These are phyloP conservation scores for Oxygymnocypris stewartii DNA, from an alignment of 2,113 vertebrate species.

Conservation along the genomic window DNA sequence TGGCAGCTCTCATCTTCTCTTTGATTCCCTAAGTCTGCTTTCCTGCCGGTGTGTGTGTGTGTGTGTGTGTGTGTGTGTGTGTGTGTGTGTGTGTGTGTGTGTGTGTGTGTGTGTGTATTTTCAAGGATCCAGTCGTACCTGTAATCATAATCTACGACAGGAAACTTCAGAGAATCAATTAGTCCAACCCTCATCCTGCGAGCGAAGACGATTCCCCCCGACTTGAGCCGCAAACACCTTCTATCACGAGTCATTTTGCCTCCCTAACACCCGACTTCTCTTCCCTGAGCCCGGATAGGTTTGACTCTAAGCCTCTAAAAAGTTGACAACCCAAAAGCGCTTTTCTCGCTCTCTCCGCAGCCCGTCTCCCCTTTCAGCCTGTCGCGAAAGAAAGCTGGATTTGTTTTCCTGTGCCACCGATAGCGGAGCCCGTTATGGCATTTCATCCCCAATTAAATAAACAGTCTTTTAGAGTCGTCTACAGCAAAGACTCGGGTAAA, in stretches of 20 bases:
- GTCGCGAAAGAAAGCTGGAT: constrained; percentile 72
- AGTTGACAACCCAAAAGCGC: constrained; percentile 81
- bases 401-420: constrained; percentile 67
- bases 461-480: constrained; percentile 58
- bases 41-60: constrained; percentile 60
- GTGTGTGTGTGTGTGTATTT: constrained; percentile 70
- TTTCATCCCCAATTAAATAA: constrained; percentile 76
- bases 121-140: constrained; percentile 78
- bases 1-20: no score
- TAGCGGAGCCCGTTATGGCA: constrained; percentile 61
- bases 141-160: constrained; percentile 75
- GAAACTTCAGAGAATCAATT: constrained; percentile 83
- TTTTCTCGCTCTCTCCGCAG: constrained; percentile 63
- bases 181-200: constrained; percentile 76
- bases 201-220: constrained; percentile 78
- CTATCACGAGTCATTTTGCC: constrained; percentile 83
- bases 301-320: constrained; percentile 84
- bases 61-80: constrained; percentile 53
- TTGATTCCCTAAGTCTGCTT: no score
- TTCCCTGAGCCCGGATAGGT: constrained; percentile 81
- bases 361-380: constrained; percentile 67
- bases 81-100: constrained; percentile 68
- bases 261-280: constrained; percentile 80
- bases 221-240: constrained; percentile 83
- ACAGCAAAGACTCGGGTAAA: constrained; percentile 15